Base-by-base conservation (phyloP, 2,797 vertebrate genomes). In the Carapus acus region DNA sequence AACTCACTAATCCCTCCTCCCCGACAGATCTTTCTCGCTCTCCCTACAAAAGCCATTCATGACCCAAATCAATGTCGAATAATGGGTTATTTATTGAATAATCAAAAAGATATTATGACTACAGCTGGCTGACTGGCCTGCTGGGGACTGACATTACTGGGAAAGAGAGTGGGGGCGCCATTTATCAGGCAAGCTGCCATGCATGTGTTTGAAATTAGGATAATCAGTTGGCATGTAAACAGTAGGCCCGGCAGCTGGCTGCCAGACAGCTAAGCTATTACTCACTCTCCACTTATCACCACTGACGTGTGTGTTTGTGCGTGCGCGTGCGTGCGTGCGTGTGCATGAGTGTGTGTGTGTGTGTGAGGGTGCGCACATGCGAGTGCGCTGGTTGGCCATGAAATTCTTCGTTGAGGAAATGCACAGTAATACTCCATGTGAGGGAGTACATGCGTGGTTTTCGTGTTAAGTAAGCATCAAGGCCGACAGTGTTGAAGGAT, bases 141-240 rank as follows among this genome's bases (percentile, higher is more conserved):
- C 77, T n/a, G 70, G 84, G 80, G 74, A 76, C 54, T 76, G 76
- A 84, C 80, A 83, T 84, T 79, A 64, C 75, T 67, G 69, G 64
- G 71, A 76, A 72, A 54, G 67, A 71, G 57, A 53, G 62, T 74
- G 54, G 54, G 60, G 58, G 45, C 59, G 56, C 86, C 83, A 89
- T 89, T 88, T 86, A 88, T 90, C 89, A 90, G 81, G 71, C 75
- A 59, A 66, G 74, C 76, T 81, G 82, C 78, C 78, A 81, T 84
- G 80, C 81, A 80, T 84, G 85, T 83, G 78, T 83, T 88, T 88
- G 84, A 90, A 92, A 92, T 92, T 89, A 92, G 89, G 89, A 87
- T 91, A 91, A 93, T 93, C 90, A 91, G 87, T 85, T 90, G 91
- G 85, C 88, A 91, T 90, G 90, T 91, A 92, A 91, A 91, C 89